Percentiles rank a stretch among this genome's conserved stretches.
These are phyloP conservation scores for Pecten maximus DNA, from an alignment of 2,888 invertebrate genomes.

Conservation along the genomic window DNA sequence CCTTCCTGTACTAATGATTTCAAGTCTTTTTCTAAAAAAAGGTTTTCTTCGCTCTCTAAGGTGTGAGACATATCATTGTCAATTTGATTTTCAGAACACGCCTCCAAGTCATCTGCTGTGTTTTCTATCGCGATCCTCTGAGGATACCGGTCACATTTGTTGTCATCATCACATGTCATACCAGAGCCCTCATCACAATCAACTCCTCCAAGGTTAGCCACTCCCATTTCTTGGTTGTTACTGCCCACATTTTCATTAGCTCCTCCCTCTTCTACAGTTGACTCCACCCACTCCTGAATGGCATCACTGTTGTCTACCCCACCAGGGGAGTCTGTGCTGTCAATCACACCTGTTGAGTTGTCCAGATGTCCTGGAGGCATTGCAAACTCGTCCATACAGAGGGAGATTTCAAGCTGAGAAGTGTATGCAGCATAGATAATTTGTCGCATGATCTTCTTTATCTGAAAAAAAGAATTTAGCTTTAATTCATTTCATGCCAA, in stretches of 20 bases:
- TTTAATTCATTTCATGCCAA: too few relatives aligned
- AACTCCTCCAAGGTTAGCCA: background rate
- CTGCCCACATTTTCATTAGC: background rate
- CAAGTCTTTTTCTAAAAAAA: background rate
- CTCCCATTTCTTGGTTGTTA: slow-evolving; percentile 27
- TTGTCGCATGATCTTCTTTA: slow-evolving; percentile 92
- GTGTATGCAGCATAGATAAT: slow-evolving; percentile 94
- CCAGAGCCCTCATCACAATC: background rate
- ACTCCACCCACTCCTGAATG: slow-evolving; percentile 31
- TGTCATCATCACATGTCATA: background rate
- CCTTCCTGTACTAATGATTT: background rate
- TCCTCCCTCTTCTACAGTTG: background rate
- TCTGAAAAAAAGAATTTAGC: slow-evolving; percentile 80
- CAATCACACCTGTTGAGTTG: slow-evolving; percentile 48
- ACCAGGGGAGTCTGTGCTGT: background rate
- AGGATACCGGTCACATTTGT: background rate
- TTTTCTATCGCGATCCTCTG: background rate
- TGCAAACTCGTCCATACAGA: slow-evolving; percentile 93
- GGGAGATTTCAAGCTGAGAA: slow-evolving; percentile 95
- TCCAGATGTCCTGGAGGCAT: slow-evolving; percentile 85
- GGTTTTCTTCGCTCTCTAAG: background rate
- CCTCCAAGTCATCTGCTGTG: background rate
- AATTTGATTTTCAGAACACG: background rate
- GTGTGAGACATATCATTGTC: background rate
- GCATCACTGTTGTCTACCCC: background rate